Conservation (phyloP, 2,113 vertebrate species). For the Corydoras sp. region DNA sequence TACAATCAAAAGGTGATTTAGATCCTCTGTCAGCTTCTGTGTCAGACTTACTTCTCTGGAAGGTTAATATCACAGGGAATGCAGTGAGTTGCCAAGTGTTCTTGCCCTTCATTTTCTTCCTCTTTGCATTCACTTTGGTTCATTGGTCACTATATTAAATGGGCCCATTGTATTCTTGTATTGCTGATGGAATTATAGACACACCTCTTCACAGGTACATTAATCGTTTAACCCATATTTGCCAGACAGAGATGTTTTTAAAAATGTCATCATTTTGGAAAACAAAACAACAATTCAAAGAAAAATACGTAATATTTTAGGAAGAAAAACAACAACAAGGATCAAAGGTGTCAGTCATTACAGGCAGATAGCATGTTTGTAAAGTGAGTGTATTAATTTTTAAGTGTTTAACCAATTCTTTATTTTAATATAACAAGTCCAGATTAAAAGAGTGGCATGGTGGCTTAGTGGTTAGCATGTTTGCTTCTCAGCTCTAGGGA, state of each 20-base stretch:
- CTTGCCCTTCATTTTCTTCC: conserved; percentile 28
- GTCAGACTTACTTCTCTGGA: conserved; percentile 37
- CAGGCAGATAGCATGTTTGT: background rate
- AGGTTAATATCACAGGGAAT: conserved; percentile 42
- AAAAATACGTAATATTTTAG: too few relatives aligned
- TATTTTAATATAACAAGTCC: background rate
- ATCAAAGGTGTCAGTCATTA: too few relatives aligned
- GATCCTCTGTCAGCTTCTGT: conserved; percentile 42
- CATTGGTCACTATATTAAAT: conserved; percentile 31
- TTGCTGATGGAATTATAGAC: conserved; percentile 31
- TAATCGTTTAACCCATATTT: conserved; percentile 8
- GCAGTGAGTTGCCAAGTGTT: conserved; percentile 26
- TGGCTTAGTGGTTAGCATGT: too few relatives aligned
- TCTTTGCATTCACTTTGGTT: conserved; percentile 28
- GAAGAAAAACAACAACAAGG: too few relatives aligned
- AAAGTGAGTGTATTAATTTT: too few relatives aligned
- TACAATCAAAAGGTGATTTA: conserved; percentile 48
- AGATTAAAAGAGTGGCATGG: too few relatives aligned
- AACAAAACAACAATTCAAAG: too few relatives aligned
- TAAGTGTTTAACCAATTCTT: background rate
- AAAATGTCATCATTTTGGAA: too few relatives aligned
- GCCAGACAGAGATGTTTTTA: too few relatives aligned
- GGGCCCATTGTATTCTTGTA: conserved; percentile 38
- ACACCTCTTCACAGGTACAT: conserved; percentile 30
- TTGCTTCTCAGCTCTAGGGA: too few relatives aligned